Conservation (phyloP, 2,888 invertebrate species). For the Cryptocephalus primarius region DNA sequence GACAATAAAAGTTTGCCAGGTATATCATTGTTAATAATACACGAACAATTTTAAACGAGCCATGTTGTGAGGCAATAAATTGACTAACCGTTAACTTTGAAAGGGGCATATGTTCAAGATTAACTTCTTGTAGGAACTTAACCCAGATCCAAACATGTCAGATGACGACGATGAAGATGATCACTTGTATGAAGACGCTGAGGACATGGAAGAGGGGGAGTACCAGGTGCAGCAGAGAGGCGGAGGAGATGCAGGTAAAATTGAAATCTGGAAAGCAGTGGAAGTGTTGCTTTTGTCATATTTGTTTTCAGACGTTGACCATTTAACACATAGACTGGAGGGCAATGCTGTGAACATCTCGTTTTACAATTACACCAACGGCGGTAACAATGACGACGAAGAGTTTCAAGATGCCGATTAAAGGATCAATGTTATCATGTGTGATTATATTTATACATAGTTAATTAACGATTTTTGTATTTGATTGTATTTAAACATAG, state of each 20-base stretch:
- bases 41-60: not conserved
- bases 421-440: slow-evolving; percentile 2
- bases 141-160: slow-evolving; percentile 64
- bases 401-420: slow-evolving; percentile 51
- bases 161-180: slow-evolving; percentile 46
- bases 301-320: slow-evolving; percentile 21
- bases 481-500: no score
- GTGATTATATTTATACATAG: no score
- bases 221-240: slow-evolving; percentile 37
- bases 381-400: slow-evolving; percentile 30
- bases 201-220: slow-evolving; percentile 37
- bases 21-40: slow-evolving; percentile 5
- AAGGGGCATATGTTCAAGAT: no score
- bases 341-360: slow-evolving; percentile 31
- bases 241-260: slow-evolving; percentile 30
- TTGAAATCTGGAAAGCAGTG: not conserved
- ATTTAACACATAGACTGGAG: slow-evolving; percentile 32
- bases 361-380: slow-evolving; percentile 25
- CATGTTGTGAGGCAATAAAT: no score
- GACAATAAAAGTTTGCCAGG: slow-evolving; percentile 66
- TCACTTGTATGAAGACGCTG: slow-evolving; percentile 33
- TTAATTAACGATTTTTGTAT: no score
- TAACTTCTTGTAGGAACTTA: slow-evolving; percentile 41
- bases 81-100: no score
- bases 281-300: not conserved